phyloP scores from a whole-genome alignment of 37 sponge, comb jelly and placozoan species.

The Axinella damicornis region DNA sequence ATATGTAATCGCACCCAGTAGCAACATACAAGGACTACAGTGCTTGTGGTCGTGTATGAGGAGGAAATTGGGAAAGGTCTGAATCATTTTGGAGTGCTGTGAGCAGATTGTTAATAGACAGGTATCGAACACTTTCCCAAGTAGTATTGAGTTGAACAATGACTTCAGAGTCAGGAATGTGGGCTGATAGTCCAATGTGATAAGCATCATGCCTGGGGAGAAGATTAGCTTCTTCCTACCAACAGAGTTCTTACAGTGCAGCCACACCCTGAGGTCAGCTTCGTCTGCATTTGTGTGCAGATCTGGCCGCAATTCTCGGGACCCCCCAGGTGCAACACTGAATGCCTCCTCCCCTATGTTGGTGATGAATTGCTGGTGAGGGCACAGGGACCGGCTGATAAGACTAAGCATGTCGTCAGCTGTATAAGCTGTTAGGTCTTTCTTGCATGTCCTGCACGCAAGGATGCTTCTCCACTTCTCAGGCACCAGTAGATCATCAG shows the following conservation, averaged over 20 bases:
- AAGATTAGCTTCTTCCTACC: background rate
- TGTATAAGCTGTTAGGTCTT: background rate
- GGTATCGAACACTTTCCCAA: background rate
- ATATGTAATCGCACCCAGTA: slow-evolving; percentile 47
- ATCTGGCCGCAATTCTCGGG: background rate
- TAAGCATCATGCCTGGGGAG: slow-evolving; percentile 29
- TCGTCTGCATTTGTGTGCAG: slow-evolving; percentile 23
- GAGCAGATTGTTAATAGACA: background rate
- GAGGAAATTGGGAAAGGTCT: slow-evolving; percentile 10
- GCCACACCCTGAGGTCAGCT: slow-evolving; percentile 16
- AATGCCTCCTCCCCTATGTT: background rate
- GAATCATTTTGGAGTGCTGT: slow-evolving; percentile 3
- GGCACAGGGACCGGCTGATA: background rate
- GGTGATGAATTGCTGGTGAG: background rate
- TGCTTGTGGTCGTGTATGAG: background rate
- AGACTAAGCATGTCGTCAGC: background rate
- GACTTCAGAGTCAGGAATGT: background rate
- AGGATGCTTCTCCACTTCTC: background rate
- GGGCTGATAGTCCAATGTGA: slow-evolving; percentile 4
- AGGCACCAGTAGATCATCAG: too few relatives aligned
- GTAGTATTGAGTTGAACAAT: background rate
- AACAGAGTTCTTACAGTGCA: background rate
- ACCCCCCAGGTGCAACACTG: background rate
- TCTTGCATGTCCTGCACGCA: background rate
- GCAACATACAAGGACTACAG: too few relatives aligned